A percentile compares a stretch with the other conserved stretches of the same genome.
Conservation (phyloP, 2,888 invertebrate species). For the Mesoligia furuncula region DNA sequence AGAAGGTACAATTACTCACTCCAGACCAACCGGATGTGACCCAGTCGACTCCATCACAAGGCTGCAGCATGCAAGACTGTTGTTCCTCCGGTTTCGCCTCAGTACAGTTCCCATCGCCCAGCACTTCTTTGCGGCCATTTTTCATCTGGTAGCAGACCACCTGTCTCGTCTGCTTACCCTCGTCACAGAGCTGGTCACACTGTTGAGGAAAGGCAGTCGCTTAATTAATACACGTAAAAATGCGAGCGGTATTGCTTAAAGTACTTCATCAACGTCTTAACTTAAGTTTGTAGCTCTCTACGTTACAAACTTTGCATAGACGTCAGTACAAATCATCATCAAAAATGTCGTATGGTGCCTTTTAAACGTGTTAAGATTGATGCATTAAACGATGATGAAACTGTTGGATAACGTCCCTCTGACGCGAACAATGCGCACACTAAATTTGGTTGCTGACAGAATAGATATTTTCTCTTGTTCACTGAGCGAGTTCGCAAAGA, state of each 20-base stretch:
- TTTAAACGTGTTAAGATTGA: not conserved
- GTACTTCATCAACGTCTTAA: not conserved
- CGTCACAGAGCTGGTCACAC: slow-evolving; percentile 97
- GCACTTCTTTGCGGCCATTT: slow-evolving; percentile 91
- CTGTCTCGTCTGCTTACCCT: slow-evolving; percentile 95
- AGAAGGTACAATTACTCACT: slow-evolving; percentile 88
- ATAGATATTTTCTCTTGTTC: too few species aligned
- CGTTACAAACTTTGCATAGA: not conserved
- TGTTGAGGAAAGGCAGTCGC: slow-evolving; percentile 74
- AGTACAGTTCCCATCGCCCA: slow-evolving; percentile 92
- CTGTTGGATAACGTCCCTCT: too few species aligned
- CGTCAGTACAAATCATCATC: not conserved
- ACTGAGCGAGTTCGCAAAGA: too few species aligned
- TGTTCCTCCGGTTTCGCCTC: slow-evolving; percentile 93
- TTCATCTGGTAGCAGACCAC: slow-evolving; percentile 94
- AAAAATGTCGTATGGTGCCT: not conserved
- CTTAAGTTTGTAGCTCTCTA: not conserved
- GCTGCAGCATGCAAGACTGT: slow-evolving; percentile 93
- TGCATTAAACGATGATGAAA: too few species aligned
- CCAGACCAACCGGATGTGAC: slow-evolving; percentile 96
- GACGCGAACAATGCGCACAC: too few species aligned
- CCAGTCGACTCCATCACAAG: slow-evolving; percentile 98
- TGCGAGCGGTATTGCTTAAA: not conserved
- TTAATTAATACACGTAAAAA: not conserved
- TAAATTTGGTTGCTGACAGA: too few species aligned